phyloP scores from a whole-genome alignment of 2,888 invertebrate genomes.

The Nowickia ferox region DNA sequence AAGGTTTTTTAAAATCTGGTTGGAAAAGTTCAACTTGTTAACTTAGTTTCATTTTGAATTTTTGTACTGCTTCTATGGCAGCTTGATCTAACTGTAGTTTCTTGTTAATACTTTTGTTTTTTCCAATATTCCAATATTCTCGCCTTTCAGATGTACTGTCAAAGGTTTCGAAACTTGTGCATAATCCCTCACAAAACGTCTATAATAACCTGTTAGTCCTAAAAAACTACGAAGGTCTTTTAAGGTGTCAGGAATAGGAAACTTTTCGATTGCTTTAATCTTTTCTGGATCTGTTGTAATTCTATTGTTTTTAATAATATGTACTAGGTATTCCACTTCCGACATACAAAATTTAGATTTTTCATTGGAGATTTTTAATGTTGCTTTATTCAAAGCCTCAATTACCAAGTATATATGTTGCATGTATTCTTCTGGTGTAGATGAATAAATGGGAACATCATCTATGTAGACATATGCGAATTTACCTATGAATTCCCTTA shows the following conservation, averaged over 20 bases:
- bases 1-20: constrained; percentile 56
- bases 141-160: constrained; percentile 46
- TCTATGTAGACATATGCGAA: constrained; percentile 13
- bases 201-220: no score
- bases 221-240: no score
- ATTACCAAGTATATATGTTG: constrained; percentile 1
- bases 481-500: constrained; percentile 19
- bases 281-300: no score
- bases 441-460: constrained; percentile 8
- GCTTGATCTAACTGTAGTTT: constrained; percentile 51
- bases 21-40: constrained; percentile 52
- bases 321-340: no score
- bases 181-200: no score
- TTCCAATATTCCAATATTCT: constrained; percentile 56
- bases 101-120: constrained; percentile 48
- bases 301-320: no score
- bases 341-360: background rate
- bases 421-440: constrained; percentile 4
- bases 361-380: constrained; percentile 6
- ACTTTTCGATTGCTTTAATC: no score
- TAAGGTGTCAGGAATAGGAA: no score
- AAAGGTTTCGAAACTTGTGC: constrained; percentile 53
- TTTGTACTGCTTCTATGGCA: constrained; percentile 44
- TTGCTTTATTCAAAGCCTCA: constrained; percentile 6
- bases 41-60: constrained; percentile 38